Evolutionary conservation across 2,888 invertebrate genomes (phyloP), one percentile per base, ranked within the genome.

Genomic region (Cephus nigrinus): DNA sequence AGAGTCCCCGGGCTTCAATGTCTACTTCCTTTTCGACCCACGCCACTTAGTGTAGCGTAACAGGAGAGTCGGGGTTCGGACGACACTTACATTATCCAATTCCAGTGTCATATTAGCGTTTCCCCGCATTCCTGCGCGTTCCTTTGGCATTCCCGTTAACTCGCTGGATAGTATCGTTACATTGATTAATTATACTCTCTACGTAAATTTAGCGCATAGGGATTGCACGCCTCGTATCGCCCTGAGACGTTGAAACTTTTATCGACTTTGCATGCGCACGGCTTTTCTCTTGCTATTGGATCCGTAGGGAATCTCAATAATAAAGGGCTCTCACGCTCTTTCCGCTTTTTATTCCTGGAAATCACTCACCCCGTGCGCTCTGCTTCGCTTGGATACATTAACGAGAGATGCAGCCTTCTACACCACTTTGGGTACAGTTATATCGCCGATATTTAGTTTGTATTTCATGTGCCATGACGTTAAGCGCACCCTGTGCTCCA

Each of bases 231-330:
- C 40, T 40, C 40, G 15, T 15, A 85, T 84, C 80, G 83, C 82
- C 79, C 78, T 78, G 82, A 82, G 81, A 83, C 82, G 83, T 86
- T 84, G 84, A 84, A 86, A 85, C 83, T 86, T 84, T 82, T 85
- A 81, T 35, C 35, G 82, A 82, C 76, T 82, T 81, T 82, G 80
- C 36, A 4, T 79, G 74, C 78, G 79, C 73, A 71, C 73, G 78
- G 77, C 78, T 78, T 77, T 74, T 69, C 81, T 78, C 15, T 12
- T 15, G 36, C 36, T 40, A 40, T 40, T 40, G 15, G 36, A 15
- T 0, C 36, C 36, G 36, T 15, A 40, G 3, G 36, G 36, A 81
- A 82, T 80, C 86, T 86, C 81, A 77, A 85, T 86, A 86, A 85
- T 83, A 83, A 82, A 83, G 83, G 11, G 55, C 12, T 76, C 55